Base-by-base conservation (phyloP, 2,113 vertebrate genomes). In the Sylvietta virens region DNA sequence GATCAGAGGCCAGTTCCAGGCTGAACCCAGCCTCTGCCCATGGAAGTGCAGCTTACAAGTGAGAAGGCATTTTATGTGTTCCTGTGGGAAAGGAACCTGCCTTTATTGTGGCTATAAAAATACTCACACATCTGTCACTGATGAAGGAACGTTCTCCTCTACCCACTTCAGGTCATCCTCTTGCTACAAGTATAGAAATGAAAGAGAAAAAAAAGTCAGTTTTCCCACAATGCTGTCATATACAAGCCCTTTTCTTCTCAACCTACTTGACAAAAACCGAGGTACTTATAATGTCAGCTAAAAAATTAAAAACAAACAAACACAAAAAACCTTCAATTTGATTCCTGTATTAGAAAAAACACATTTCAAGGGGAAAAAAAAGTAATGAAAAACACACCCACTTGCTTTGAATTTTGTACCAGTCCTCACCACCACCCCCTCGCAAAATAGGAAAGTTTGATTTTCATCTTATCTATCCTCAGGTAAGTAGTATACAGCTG, bases 151-250 rank as follows among this genome's bases (percentile, higher is more conserved):
- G 10, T 98, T 98, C 81, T 98, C 98, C 87, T 98, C 98, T 93
- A 98, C 98, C 98, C 98, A 98, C 90, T 98, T 98, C 90, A 98
- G 95, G 94, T 98, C 98, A 97, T 98, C 98, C 69, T 98, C 98
- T 95, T 98, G 98, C 95, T 97, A 84, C 44, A 84, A 76, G 88
- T 10, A 96, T 18, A 96, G 35, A 94, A 96, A 86, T 87, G 11
- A 73, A 90, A 80, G 6, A 16, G 33, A 61, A 78, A 77, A 82
- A 73, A 27, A 61, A 81, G 80, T 90, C 50, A 92, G 19, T 83
- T 73, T 80, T 79, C 37, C 26, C 24, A 70, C 79, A 90, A 50
- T 13, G 9, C 33, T 83, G 28, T 78, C 48, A 79, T 8, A 56
- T 14, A 15, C 26, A 92, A 86, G 33, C 23, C 9, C 50, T 65